Evolutionary conservation across 1,140 invertebrate species (phyloP), one percentile per base, ranked within the genome.

Genomic region (Mercenaria mercenaria): DNA sequence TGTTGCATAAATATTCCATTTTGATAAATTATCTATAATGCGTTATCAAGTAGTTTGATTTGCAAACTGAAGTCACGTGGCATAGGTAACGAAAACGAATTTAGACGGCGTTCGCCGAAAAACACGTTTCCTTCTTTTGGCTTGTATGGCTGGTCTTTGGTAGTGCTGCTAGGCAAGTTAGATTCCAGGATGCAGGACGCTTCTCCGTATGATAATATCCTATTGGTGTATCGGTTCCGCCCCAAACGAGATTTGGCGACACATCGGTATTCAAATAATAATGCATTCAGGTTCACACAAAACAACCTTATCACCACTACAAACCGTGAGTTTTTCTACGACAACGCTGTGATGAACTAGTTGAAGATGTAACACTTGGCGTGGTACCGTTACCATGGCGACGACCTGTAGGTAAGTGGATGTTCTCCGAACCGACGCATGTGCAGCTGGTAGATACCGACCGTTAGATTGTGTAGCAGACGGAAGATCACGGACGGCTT

Each of bases 141-240:
- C 50, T 61, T 82, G 56, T 32, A 82, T 32, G 79, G 79, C 1
- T 41, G 50, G 8, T 82, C 79, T 23, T 6, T 13, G 6, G 79
- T 82, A 15, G 29, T 39, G 32, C 79, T 59, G 29, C 59, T n/a
- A 18, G 50, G 50, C 41, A 59, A 23, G 23, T 59, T 61, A 18
- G 79, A 82, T 82, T 82, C 50, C 20, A 82, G 18, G 18, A 61
- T 82, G 32, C 79, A 59, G 20, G 79, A 59, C 6, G 79, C 79
- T 32, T 82, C 79, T 10, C 79, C 79, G 34, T 61, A 82, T 10
- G 79, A 59, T 18, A 82, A 59, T 18, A 29, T 20, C 20, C 79
- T 23, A 59, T 29, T 1, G 34, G 79, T 10, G 26, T 32, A 34
- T 82, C 79, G 8, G 50, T 18, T 32, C 56, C 79, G 26, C 56